A percentile compares a stretch with the other conserved stretches of the same genome.
Conservation (phyloP, 2,888 invertebrate species). For the Itoplectis maculator region DNA sequence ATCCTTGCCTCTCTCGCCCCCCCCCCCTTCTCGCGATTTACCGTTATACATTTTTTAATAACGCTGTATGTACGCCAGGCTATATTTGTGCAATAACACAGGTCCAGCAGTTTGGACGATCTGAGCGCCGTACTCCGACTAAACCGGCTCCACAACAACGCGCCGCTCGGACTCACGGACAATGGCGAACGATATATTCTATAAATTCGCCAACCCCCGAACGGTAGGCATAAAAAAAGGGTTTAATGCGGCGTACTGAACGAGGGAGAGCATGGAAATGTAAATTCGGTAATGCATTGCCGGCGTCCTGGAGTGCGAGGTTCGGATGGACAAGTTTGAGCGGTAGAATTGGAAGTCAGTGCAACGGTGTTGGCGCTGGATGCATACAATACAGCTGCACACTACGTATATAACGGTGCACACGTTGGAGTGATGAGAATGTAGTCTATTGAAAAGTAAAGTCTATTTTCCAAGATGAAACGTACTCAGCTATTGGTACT, state of each 20-base stretch:
- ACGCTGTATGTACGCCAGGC: not conserved
- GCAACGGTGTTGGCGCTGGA: not conserved
- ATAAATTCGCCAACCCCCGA: slow-evolving; percentile 52
- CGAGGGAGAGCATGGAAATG: slow-evolving; percentile 29
- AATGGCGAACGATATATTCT: slow-evolving; percentile 37
- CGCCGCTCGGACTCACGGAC: not conserved
- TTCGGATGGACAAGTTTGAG: slow-evolving; percentile 27
- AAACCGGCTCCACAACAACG: slow-evolving; percentile 1
- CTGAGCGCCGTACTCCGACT: not conserved
- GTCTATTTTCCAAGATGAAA: not conserved
- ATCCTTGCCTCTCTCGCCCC: not conserved
- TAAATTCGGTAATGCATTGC: slow-evolving; percentile 46
- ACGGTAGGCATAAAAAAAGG: not conserved
- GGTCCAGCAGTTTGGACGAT: slow-evolving; percentile 2
- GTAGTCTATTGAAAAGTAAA: not conserved
- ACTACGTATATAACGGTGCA: not conserved
- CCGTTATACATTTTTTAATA: slow-evolving; percentile 2
- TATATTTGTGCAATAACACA: slow-evolving; percentile 8
- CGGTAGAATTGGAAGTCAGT: not conserved
- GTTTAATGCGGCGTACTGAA: not conserved
- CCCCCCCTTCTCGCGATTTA: too few relatives aligned
- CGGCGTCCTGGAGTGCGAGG: not conserved
- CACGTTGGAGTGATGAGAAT: not conserved
- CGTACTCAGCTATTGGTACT: not conserved
- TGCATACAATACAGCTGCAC: too few relatives aligned